Evolutionary conservation across 1,140 invertebrate species (phyloP).

Genomic region (Rhizoglyphus robini): DNA sequence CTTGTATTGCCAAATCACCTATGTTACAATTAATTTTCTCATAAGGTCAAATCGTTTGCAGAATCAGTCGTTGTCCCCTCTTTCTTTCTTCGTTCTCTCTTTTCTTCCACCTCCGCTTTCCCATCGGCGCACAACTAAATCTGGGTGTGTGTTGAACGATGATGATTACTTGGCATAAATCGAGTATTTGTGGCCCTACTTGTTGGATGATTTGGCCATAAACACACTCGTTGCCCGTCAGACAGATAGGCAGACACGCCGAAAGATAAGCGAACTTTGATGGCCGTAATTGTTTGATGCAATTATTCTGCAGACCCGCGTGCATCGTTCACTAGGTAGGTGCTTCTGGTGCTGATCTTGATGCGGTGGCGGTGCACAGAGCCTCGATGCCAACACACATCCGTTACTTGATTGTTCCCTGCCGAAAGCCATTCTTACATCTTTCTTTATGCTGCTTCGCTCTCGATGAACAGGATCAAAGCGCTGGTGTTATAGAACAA

Average conservation of each 20-base stretch:
- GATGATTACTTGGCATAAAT: slow-evolving; percentile 14
- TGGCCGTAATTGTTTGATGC: slow-evolving; percentile 12
- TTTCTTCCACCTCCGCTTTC: slow-evolving; percentile 16
- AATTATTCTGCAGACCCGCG: slow-evolving; percentile 1
- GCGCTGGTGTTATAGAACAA: not conserved
- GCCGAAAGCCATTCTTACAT: not conserved
- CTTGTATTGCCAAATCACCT: not conserved
- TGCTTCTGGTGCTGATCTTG: not conserved
- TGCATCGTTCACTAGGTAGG: not conserved
- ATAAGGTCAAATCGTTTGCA: slow-evolving; percentile 14
- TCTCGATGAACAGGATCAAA: not conserved
- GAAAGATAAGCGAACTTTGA: not conserved
- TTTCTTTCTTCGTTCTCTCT: not conserved
- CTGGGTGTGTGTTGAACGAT: slow-evolving; percentile 14
- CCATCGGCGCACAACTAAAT: slow-evolving; percentile 10
- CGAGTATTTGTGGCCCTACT: no score
- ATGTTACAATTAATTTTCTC: slow-evolving; percentile 15
- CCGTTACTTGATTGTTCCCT: slow-evolving; percentile 5
- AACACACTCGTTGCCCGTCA: not conserved
- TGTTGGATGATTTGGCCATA: slow-evolving; percentile 2
- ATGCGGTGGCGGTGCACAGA: no score
- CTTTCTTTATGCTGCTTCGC: no score
- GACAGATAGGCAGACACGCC: not conserved
- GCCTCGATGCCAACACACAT: slow-evolving; percentile 4
- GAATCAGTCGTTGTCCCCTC: slow-evolving; percentile 18